Percentiles rank a stretch among this genome's conserved stretches.
Conservation (phyloP, 2,888 invertebrate species). For the Athalia circularis region DNA sequence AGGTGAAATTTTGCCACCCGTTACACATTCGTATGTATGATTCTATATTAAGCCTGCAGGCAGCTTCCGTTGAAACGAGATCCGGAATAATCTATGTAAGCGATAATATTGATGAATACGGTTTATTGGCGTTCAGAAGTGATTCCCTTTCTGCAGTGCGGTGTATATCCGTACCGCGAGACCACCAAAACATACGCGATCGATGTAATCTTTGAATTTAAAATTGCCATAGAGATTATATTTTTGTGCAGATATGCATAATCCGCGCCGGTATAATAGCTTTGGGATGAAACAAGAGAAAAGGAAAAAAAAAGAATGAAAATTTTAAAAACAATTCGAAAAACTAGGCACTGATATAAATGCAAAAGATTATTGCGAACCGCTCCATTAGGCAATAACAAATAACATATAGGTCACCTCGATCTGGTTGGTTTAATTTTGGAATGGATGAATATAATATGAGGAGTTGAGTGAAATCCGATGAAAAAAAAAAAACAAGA, state of each 20-base stretch:
- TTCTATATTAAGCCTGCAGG: background rate
- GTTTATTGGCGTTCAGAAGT: background rate
- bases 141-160: background rate
- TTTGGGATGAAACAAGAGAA: background rate
- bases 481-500: too few species aligned
- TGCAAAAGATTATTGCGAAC: too few species aligned
- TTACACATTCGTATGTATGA: background rate
- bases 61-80: constrained; percentile 7
- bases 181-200: background rate
- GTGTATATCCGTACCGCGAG: background rate
- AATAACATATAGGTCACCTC: too few species aligned
- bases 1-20: background rate
- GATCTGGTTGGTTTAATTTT: too few species aligned
- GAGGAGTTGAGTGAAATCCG: too few species aligned
- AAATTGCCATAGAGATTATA: background rate
- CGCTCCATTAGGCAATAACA: too few species aligned
- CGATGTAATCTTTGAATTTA: constrained; percentile 16
- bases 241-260: background rate
- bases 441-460: too few species aligned
- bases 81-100: constrained; percentile 2
- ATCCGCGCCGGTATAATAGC: background rate
- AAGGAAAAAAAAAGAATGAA: background rate
- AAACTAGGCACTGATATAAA: too few species aligned
- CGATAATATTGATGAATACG: constrained; percentile 19
- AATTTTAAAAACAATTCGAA: too few species aligned